A percentile compares a stretch with the other conserved stretches of the same genome.
These are phyloP conservation scores for Drosophila novamexicana DNA, from an alignment of 1,140 invertebrate species.

Conservation along the genomic window DNA sequence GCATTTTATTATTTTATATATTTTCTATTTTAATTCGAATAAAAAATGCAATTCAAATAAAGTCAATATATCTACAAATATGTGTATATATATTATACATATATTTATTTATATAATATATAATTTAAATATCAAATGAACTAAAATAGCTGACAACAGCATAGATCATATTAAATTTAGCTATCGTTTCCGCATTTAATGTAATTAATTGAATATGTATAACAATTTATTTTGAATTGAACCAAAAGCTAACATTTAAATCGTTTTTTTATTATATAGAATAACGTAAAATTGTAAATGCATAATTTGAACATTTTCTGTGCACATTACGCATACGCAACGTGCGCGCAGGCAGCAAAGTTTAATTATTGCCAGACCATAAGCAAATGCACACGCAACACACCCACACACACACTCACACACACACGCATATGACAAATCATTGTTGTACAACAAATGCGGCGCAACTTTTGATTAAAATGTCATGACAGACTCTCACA, in stretches of 20 bases:
- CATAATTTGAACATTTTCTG: neutral
- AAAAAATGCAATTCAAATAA: no score
- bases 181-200: slow-evolving; percentile 10
- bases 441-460: slow-evolving; percentile 57
- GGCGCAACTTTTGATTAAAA: slow-evolving; percentile 75
- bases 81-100: no score
- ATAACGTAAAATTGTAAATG: neutral
- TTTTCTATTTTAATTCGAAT: no score
- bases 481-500: slow-evolving; percentile 40
- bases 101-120: neutral
- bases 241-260: neutral
- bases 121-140: neutral
- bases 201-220: neutral
- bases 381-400: neutral
- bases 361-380: slow-evolving; percentile 7
- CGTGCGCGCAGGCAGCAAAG: slow-evolving; percentile 2
- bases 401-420: slow-evolving; percentile 1
- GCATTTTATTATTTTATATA: no score
- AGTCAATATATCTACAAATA: no score
- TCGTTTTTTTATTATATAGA: neutral
- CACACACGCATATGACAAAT: slow-evolving; percentile 43
- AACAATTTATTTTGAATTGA: neutral
- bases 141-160: neutral
- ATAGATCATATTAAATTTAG: slow-evolving; percentile 22
- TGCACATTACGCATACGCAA: slow-evolving; percentile 48